These are phyloP conservation scores for Vidua macroura DNA, from an alignment of 2,113 vertebrate species.

Conservation along the genomic window DNA sequence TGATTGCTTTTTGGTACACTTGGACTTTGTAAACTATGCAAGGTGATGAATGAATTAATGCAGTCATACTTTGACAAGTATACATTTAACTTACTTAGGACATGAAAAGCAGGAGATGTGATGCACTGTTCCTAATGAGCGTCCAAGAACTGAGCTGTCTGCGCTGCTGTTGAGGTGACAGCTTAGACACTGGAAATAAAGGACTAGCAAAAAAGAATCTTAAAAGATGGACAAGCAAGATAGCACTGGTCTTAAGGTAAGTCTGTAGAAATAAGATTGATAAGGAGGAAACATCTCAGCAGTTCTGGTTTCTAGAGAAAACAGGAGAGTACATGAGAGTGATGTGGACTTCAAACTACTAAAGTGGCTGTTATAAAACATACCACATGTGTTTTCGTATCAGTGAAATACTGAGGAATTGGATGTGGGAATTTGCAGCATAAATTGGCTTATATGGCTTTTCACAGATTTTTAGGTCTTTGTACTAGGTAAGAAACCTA, in stretches of 20 bases:
- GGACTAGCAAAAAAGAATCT: background rate
- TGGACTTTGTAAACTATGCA: background rate
- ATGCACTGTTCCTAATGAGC: background rate
- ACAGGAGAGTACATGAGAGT: background rate
- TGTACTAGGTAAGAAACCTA: background rate
- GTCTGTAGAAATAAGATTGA: background rate
- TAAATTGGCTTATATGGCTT: background rate
- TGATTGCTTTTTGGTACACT: background rate
- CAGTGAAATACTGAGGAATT: background rate
- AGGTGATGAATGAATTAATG: background rate
- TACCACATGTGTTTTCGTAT: background rate
- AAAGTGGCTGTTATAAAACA: background rate
- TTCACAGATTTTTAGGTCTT: background rate
- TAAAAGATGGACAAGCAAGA: slow-evolving; percentile 1
- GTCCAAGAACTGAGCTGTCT: background rate
- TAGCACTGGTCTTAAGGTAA: background rate
- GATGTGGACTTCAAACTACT: background rate
- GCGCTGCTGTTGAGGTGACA: background rate
- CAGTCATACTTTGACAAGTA: background rate
- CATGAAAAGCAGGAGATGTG: background rate
- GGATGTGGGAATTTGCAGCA: background rate
- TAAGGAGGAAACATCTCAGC: background rate
- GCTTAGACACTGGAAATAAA: background rate
- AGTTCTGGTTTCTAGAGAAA: background rate
- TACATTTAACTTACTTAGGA: background rate